Evolutionary conservation across 1,140 invertebrate species (phyloP), one percentile per base, ranked within the genome.

Genomic region (Megalonaias nervosa): DNA sequence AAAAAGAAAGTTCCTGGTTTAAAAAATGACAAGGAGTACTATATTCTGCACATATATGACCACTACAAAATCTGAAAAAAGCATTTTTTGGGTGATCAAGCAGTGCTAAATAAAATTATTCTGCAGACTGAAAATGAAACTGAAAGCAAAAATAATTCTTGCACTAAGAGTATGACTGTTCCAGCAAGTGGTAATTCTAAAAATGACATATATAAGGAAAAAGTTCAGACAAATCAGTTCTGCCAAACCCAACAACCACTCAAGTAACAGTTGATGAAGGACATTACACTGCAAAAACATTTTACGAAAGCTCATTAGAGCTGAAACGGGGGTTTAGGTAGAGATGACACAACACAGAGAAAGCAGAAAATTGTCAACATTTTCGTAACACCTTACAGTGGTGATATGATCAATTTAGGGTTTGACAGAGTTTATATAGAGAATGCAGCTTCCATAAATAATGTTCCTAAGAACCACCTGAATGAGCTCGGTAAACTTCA

Each of bases 301-400:
- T 4, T 48, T 11, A 48, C 6, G 11, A 48, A 48, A 6, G 11
- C 21, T 65, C 17, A 23, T 21, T 21, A 55, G 62, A 55, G 21
- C 31, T 64, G 38, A 48, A 48, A 48, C 9, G 6, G 38, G 38
- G 38, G 38, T 48, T 6, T 48, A 48, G 38, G 38, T 48, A 48
- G 38, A 11, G 38, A 48, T 48, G 38, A 11, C 6, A 9, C 38
- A 48, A 48, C 38, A 48, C 38, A 59, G 6, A 48, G 62, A 21
- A 72, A 72, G 21, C 60, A 72, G 23, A 72, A 72, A 26, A 72
- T 72, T 48, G 23, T 60, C 48, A 62, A 74, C 64, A 74, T 65
- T 31, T 58, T 62, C 4, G 19, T 74, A 17, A 74, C 72, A 13
- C 31, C 67, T n/a, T 26, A 21, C 15, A 31, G 62, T n/a, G 72